Base-by-base conservation (phyloP, 2,888 invertebrate genomes). In the Agonopterix heracliana region DNA sequence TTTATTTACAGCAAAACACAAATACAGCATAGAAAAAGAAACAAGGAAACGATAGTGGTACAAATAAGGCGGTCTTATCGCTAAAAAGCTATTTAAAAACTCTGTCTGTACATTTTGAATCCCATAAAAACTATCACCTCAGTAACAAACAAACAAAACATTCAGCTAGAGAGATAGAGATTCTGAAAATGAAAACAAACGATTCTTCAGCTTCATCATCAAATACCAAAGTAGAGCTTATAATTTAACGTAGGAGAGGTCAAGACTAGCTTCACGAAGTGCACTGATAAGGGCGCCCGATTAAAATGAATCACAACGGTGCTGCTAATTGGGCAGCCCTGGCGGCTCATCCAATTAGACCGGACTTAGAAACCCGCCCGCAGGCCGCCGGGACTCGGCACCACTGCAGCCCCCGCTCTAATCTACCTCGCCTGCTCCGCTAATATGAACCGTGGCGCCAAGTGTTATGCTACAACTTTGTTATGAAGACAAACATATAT, bases 261-360 rank as follows among this genome's bases (percentile, higher is more conserved):
- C 34, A 34, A 41, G 14, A 52, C 52, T 53, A 56, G 52, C 48
- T 47, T 48, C 52, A 55, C 56, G 63, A 55, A 62, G 57, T 71
- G 79, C 79, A 79, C 72, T 74, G 79, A 75, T 81, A 81, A 80
- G 80, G 77, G 81, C 69, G 78, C 81, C 68, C 83, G 83, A 84
- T 86, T 85, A 86, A 85, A 87, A 84, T 81, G 83, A 88, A 87
- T 85, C 86, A 82, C 83, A 74, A 73, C 81, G 73, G 68, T 70
- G 77, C 74, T 74, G 75, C 82, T 87, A 87, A 87, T 87, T 87
- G 87, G 84, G 77, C 72, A 61, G 74, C 64, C 70, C 71, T 59
- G 66, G 68, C 71, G 77, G 81, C 80, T 84, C 83, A 82, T 83
- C 87, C 88, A 87, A 88, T 87, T 88, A 86, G 84, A 75, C 72